A percentile compares a stretch with the other conserved stretches of the same genome.
These are phyloP conservation scores for Podiceps cristatus DNA, from an alignment of 2,113 vertebrate genomes.

Conservation along the genomic window DNA sequence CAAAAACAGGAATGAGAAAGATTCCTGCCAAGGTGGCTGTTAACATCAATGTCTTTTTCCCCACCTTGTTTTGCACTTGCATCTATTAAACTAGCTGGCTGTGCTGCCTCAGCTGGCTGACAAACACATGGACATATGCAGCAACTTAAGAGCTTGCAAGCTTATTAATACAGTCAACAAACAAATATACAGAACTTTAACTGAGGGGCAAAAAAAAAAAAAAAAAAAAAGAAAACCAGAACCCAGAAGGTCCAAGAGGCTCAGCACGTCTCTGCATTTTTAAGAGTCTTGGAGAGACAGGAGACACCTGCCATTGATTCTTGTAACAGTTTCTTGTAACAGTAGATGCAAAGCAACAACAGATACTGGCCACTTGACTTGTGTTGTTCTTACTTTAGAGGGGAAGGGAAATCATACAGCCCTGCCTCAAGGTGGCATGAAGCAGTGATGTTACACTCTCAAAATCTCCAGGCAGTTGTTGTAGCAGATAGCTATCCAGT, in stretches of 20 bases:
- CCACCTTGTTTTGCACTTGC: slow-evolving; percentile 62
- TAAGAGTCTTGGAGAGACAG: slow-evolving; percentile 58
- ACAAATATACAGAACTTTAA: slow-evolving; percentile 80
- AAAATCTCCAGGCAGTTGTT: slow-evolving; percentile 99
- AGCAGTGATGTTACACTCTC: slow-evolving; percentile 83
- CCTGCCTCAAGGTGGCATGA: slow-evolving; percentile 32
- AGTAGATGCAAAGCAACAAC: slow-evolving; percentile 79
- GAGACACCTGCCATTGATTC: slow-evolving; percentile 58
- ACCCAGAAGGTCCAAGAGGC: slow-evolving; percentile 73
- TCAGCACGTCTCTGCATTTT: slow-evolving; percentile 67
- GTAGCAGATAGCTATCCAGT: slow-evolving; percentile 99
- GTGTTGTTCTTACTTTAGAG: slow-evolving; percentile 77
- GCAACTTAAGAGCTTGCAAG: slow-evolving; percentile 64
- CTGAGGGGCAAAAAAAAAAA: slow-evolving; percentile 25
- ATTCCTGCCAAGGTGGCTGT: slow-evolving; percentile 61
- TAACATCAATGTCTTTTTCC: slow-evolving; percentile 12
- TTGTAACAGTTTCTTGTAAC: slow-evolving; percentile 74
- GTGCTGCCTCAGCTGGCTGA: slow-evolving; percentile 67
- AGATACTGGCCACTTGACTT: slow-evolving; percentile 80
- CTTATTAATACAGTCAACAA: slow-evolving; percentile 75
- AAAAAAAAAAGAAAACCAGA: slow-evolving; percentile 55
- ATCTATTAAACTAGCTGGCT: slow-evolving; percentile 35
- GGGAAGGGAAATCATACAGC: slow-evolving; percentile 62
- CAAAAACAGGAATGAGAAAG: slow-evolving; percentile 63
- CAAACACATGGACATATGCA: slow-evolving; percentile 54